Conservation (phyloP, 2,888 invertebrate genomes). For the Sarcophaga subvicina region DNA sequence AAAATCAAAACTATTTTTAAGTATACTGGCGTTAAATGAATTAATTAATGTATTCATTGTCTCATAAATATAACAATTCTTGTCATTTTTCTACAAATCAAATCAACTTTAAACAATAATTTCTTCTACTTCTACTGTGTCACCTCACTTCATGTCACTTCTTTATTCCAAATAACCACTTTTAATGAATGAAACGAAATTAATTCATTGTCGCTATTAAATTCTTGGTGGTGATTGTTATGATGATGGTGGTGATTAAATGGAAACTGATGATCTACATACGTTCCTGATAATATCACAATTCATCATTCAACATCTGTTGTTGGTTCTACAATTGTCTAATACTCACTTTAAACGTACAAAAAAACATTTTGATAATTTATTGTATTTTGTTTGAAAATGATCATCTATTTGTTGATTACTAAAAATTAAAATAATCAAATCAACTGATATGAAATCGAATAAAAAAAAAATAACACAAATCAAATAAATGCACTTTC, state of each 20-base stretch:
- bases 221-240: slow-evolving; percentile 6
- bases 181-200: slow-evolving; percentile 45
- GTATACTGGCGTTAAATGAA: slow-evolving; percentile 4
- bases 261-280: slow-evolving; percentile 25
- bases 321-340: slow-evolving; percentile 36
- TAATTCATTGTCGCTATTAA: slow-evolving; percentile 17
- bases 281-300: slow-evolving; percentile 31
- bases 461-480: slow-evolving; percentile 48
- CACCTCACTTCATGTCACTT: slow-evolving; percentile 34
- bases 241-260: slow-evolving; percentile 41
- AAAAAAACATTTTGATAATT: neutral
- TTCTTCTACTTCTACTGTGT: slow-evolving; percentile 38
- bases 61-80: slow-evolving; percentile 31
- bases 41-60: slow-evolving; percentile 13
- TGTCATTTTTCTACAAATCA: slow-evolving; percentile 43
- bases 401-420: slow-evolving; percentile 30
- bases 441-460: slow-evolving; percentile 3
- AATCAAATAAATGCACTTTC: slow-evolving; percentile 51
- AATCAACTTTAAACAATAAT: slow-evolving; percentile 42
- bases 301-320: slow-evolving; percentile 51
- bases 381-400: slow-evolving; percentile 40
- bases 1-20: slow-evolving; percentile 4
- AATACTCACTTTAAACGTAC: slow-evolving; percentile 14
- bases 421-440: neutral
- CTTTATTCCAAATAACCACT: slow-evolving; percentile 44